Evolutionary conservation across 2,113 vertebrate genomes (phyloP), one percentile per base, ranked within the genome.

Genomic region (Procavia capensis): DNA sequence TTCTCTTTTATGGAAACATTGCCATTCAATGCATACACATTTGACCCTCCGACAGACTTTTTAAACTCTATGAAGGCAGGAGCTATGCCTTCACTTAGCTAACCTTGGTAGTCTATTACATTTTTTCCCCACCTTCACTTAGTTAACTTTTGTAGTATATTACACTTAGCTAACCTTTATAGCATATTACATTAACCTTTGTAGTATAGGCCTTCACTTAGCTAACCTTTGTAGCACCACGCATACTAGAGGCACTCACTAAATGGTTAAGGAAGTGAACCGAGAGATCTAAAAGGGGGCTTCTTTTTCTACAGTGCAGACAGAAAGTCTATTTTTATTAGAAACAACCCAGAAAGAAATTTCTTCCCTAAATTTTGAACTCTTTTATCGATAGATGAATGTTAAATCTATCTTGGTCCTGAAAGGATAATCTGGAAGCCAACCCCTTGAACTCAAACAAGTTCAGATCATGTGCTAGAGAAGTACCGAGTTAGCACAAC

Each of bases 21-120:
- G 61, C 17, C 61, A 86, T 43, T 90, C n/a, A 74, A 27, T 85
- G 64, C 9, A 25, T 22, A 82, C 20, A 70, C 29, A 61, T 59
- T 61, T 70, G 75, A 85, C 75, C 29, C 54, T 79, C 54, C 3
- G 7, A 70, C 66, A 92, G 68, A 93, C 27, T 25, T 36, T 95
- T 36, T 95, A 70, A 70, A 6, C 45, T 85, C 66, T 81, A 17
- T 59, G 76, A 93, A 91, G 43, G n/a, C 31, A 74, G 87, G 72
- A 57, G 10, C 36, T 66, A 19, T 68, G 75, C 50, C 72, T 82
- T 75, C 68, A 72, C n/a, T 84, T 63, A 79, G 47, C 70, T 50
- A 63, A 19, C 47, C 63, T 17, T 72, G 14, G n/a, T n/a, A 29
- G 47, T 36, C 61, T 50, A 57, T 36, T n/a, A n/a, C n/a, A n/a